These are phyloP conservation scores for Channa striata DNA, from an alignment of 2,797 vertebrate genomes.

Conservation along the genomic window DNA sequence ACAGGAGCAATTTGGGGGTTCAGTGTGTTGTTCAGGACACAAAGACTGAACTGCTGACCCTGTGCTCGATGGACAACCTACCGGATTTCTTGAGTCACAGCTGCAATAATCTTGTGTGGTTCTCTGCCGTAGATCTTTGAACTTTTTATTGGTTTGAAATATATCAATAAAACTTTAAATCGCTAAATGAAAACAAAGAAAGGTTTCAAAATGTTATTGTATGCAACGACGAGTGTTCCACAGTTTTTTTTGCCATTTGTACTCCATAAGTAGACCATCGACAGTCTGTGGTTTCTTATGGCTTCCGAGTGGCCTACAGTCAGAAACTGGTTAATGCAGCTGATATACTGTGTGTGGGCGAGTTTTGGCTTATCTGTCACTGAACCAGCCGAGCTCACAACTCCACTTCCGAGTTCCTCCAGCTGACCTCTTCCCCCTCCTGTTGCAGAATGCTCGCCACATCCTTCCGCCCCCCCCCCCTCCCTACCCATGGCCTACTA, in stretches of 20 bases:
- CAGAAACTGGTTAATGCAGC: conserved; percentile 35
- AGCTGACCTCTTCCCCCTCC: conserved; percentile 82
- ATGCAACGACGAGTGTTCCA: background rate
- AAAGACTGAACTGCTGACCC: no score
- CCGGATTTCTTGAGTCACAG: no score
- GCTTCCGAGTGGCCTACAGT: conserved; percentile 52
- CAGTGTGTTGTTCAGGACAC: no score
- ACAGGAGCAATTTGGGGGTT: no score
- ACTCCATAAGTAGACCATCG: background rate
- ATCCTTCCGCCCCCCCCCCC: conserved; percentile 73
- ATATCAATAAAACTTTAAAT: background rate
- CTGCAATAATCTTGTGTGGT: background rate
- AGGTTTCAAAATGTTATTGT: background rate
- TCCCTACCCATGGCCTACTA: conserved; percentile 48
- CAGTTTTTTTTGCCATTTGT: conserved; percentile 18
- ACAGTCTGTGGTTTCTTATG: conserved; percentile 37
- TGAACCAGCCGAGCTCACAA: conserved; percentile 62
- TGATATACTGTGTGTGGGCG: conserved; percentile 55
- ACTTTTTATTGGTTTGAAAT: background rate
- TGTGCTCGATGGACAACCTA: no score
- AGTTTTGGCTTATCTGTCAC: conserved; percentile 58
- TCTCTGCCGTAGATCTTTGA: background rate
- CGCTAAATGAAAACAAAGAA: background rate
- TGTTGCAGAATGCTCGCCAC: conserved; percentile 71
- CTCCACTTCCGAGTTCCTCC: conserved; percentile 80